These are phyloP conservation scores for Hexactinellida sp. DNA, from an alignment of 37 sponge, comb jelly and placozoan species.

Conservation along the genomic window DNA sequence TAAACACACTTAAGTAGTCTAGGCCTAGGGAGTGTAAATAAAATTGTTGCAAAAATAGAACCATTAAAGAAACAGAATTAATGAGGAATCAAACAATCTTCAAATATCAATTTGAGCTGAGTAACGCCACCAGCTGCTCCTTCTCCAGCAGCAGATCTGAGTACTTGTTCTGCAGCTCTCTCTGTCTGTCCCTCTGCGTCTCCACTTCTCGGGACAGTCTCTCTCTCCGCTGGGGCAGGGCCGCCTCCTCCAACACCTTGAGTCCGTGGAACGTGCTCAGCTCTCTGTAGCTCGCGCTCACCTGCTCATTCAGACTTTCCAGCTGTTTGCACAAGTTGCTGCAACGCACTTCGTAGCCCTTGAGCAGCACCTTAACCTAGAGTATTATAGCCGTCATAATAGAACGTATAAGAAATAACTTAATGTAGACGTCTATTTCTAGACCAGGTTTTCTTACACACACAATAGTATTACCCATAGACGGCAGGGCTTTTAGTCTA, in stretches of 20 bases:
- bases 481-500: too few species aligned
- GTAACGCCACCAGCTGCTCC: background rate
- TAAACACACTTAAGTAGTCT: too few species aligned
- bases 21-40: too few species aligned
- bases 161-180: conserved; percentile 7
- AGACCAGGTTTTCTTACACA: too few species aligned
- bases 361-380: conserved; percentile 38
- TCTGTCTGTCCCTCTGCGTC: background rate
- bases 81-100: background rate
- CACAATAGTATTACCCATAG: too few species aligned
- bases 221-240: conserved; percentile 40
- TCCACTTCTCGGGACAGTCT: background rate
- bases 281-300: conserved; percentile 58
- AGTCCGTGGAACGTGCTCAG: conserved; percentile 62
- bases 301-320: conserved; percentile 66
- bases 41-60: background rate
- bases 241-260: conserved; percentile 50
- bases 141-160: background rate
- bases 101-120: background rate
- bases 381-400: too few species aligned
- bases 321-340: conserved; percentile 46
- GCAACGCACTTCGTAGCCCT: conserved; percentile 66
- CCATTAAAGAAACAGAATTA: background rate
- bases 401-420: too few species aligned
- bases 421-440: too few species aligned